Evolutionary conservation across 2,888 invertebrate genomes (phyloP).

Genomic region (Gandaritis pyraliata): DNA sequence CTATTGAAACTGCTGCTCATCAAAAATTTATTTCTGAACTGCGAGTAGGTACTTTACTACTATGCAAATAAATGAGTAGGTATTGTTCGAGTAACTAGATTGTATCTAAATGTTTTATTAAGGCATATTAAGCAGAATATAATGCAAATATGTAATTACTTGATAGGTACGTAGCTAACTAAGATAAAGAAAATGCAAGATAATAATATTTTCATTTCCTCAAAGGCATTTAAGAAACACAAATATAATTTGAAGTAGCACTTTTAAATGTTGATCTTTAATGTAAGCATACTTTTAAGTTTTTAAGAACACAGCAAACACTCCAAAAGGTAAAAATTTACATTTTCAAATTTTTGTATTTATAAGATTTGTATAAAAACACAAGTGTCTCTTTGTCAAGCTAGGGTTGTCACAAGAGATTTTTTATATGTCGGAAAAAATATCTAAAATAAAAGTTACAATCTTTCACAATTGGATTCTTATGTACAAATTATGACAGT

Average conservation of each 20-base stretch:
- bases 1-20: constrained; percentile 2
- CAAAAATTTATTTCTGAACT: neutral
- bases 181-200: constrained; percentile 13
- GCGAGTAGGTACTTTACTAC: neutral
- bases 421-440: too few species aligned
- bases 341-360: constrained; percentile 60
- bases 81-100: neutral
- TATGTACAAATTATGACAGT: too few species aligned
- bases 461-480: too few species aligned
- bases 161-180: constrained; percentile 9
- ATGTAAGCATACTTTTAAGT: constrained; percentile 44
- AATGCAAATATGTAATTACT: neutral
- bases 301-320: constrained; percentile 61
- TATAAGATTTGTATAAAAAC: constrained; percentile 41
- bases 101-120: neutral
- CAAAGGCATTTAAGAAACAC: constrained; percentile 41
- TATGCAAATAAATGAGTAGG: too few species aligned
- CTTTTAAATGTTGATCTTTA: constrained; percentile 54
- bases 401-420: constrained; percentile 8
- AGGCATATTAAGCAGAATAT: neutral
- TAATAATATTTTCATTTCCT: constrained; percentile 28
- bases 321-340: constrained; percentile 59
- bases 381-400: neutral
- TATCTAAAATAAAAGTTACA: too few species aligned
- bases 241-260: constrained; percentile 46